Evolutionary conservation across 2,888 invertebrate genomes (phyloP).

Genomic region (Elmis aenea): DNA sequence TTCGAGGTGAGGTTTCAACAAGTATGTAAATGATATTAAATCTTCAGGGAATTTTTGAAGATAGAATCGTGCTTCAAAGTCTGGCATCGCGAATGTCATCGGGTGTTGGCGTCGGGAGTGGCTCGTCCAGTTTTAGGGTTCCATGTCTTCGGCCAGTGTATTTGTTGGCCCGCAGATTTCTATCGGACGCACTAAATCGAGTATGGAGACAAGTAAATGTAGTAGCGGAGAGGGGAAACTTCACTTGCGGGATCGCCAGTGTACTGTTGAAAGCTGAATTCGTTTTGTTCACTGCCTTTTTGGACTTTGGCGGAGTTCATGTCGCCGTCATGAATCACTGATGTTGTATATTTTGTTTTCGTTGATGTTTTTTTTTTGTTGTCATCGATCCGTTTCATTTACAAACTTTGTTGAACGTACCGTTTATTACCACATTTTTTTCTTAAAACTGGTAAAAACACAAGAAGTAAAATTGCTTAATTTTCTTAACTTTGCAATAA

Average conservation of each 20-base stretch:
- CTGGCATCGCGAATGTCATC: constrained; percentile 22
- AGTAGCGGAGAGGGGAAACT: constrained; percentile 22
- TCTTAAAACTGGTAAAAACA: no score
- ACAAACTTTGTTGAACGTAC: no score
- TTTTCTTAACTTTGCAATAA: no score
- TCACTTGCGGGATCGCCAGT: constrained; percentile 21
- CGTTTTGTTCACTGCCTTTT: constrained; percentile 30
- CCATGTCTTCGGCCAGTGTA: constrained; percentile 19
- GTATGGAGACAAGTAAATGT: constrained; percentile 26
- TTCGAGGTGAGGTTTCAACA: no score
- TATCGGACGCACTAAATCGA: constrained; percentile 43
- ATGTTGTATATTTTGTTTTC: constrained; percentile 32
- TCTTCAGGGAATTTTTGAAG: constrained; percentile 13
- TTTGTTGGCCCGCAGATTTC: constrained; percentile 38
- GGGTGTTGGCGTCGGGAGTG: constrained; percentile 26
- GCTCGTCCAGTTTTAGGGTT: constrained; percentile 21
- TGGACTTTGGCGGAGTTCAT: constrained; percentile 34
- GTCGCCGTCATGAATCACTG: constrained; percentile 36
- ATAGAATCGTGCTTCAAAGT: constrained; percentile 18
- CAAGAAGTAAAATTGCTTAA: no score
- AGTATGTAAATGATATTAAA: no score
- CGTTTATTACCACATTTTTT: no score
- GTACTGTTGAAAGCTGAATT: constrained; percentile 23
- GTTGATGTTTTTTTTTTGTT: no score
- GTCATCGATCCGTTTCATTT: no score